A percentile compares a stretch with the other conserved stretches of the same genome.
Conservation (phyloP, 2,888 invertebrate genomes). For the Leuctra nigra region DNA sequence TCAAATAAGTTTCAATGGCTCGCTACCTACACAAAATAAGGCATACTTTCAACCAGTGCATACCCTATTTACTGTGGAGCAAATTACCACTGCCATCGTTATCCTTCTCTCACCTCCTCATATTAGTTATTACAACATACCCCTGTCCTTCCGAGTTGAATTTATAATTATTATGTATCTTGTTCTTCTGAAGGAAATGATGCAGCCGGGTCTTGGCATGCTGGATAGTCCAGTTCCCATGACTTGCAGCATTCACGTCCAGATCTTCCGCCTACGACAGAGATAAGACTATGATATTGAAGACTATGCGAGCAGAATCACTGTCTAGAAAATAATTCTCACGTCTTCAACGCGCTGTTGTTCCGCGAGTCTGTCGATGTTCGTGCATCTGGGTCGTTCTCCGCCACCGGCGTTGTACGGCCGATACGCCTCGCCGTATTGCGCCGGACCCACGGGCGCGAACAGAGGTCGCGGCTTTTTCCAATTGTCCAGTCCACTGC, state of each 20-base stretch:
- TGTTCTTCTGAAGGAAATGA: constrained; percentile 89
- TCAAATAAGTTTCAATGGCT: no score
- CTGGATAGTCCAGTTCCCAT: constrained; percentile 98
- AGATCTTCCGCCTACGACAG: constrained; percentile 69
- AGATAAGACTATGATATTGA: not conserved
- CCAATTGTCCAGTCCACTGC: not conserved
- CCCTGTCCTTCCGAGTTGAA: constrained; percentile 88
- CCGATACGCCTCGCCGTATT: constrained; percentile 74
- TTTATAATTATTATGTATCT: constrained; percentile 81
- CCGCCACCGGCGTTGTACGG: constrained; percentile 52
- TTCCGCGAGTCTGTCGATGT: constrained; percentile 70
- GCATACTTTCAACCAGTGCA: no score
- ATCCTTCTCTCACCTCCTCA: no score
- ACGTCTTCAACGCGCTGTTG: constrained; percentile 69
- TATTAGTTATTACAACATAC: no score
- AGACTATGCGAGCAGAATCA: no score
- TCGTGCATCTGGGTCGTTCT: constrained; percentile 44
- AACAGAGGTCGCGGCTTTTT: constrained; percentile 45
- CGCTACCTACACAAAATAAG: no score
- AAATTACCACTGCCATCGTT: no score
- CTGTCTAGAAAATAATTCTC: no score
- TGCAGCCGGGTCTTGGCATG: constrained; percentile 96
- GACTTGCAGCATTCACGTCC: constrained; percentile 92
- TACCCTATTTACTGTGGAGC: no score
- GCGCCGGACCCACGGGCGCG: constrained; percentile 61